Conservation (phyloP, 2,113 vertebrate genomes). For the Camelus bactrianus region DNA sequence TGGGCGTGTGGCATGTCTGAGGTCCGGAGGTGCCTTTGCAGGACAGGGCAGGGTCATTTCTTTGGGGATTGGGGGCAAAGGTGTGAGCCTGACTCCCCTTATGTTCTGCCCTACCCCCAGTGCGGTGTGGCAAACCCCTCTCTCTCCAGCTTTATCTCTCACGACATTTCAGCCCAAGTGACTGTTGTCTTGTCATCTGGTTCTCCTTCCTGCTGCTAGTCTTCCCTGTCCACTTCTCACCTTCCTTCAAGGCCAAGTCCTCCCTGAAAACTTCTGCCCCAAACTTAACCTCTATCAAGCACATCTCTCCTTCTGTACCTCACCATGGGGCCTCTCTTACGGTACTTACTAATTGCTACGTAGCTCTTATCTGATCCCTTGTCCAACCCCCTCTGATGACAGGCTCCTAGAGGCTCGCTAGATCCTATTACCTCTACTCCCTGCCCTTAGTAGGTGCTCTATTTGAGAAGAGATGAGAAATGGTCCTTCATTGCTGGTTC, state of each 20-base stretch:
- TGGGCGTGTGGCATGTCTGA: neutral
- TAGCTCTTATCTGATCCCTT: neutral
- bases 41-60: neutral
- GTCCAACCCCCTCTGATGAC: neutral
- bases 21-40: neutral
- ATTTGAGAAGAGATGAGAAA: neutral
- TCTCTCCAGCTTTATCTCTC: neutral
- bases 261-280: neutral
- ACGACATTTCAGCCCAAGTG: neutral
- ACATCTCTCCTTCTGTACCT: neutral
- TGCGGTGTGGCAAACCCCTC: neutral
- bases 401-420: neutral
- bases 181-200: neutral
- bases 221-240: neutral
- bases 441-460: neutral
- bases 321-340: too few species aligned
- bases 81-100: neutral
- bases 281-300: neutral
- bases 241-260: neutral
- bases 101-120: too few species aligned
- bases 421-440: neutral
- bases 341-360: neutral
- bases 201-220: neutral
- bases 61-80: neutral
- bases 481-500: neutral